Base-by-base conservation (phyloP, 2,888 invertebrate genomes). In the Drosophila multiciliata region DNA sequence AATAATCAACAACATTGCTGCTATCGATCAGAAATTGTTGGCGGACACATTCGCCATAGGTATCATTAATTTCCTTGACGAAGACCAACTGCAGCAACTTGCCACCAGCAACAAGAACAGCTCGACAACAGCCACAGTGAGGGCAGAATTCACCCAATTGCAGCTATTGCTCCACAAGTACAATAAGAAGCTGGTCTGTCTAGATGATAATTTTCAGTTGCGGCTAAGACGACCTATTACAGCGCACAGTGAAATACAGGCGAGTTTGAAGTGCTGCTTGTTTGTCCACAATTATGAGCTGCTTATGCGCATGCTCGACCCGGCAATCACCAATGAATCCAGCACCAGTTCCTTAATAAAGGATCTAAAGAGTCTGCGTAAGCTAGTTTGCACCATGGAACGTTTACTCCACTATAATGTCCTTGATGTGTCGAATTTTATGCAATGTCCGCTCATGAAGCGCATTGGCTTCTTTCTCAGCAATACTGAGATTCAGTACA, bases 381-480 rank as follows among this genome's bases (percentile, higher is more conserved):
- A 86, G 35, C 67, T 92, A 59, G 73, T 77, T 17, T 74, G 85
- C 50, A 75, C 89, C 9, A 80, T 91, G 82, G 84, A 86, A 9
- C 83, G 83, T 6, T 78, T 92, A 20, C 57, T 92, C 26, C 54
- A 79, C 26, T 91, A 91, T 69, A 86, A 83, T 29, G 91, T 91
- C 20, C 92, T 92, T 11, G 74, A 88, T 61, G 74, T 62, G 2
- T 62, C 65, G 0, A 87, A 78, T 26, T 81, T 80, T 33, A n/a
- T 20, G 7, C 80, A 80, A 3, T 92, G 92, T 64, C 92, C 92
- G 15, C 75, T 92, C 0, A 86, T 91, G 2, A 92, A 92, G 48
- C 87, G 92, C 48, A 89, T 92, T 40, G 91, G 91, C 7, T 78
- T 92, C 12, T 92, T 91, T 65, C 80, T 92, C 0, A 91, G 91